These are phyloP conservation scores for Electrophaes corylata DNA, from an alignment of 2,888 invertebrate genomes.

Conservation along the genomic window DNA sequence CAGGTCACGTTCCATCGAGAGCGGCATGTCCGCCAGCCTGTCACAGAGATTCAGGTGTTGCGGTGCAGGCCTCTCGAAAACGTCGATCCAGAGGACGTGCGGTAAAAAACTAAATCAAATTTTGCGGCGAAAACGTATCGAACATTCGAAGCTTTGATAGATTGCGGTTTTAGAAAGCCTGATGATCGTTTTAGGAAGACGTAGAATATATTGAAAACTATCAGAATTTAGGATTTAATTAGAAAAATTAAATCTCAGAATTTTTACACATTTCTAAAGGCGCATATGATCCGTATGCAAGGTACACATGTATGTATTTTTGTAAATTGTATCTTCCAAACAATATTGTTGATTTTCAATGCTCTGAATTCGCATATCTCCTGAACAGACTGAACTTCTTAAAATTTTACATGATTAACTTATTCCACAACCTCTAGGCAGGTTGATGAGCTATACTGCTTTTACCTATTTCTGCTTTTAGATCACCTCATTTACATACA, in stretches of 20 bases:
- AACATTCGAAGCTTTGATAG: slow-evolving; percentile 46
- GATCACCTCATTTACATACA: neutral
- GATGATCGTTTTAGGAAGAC: slow-evolving; percentile 43
- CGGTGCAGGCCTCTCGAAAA: slow-evolving; percentile 61
- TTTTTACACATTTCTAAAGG: too few species aligned
- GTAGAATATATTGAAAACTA: neutral
- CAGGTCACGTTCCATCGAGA: neutral
- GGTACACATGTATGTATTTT: too few species aligned
- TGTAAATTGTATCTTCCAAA: too few species aligned
- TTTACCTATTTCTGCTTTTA: neutral
- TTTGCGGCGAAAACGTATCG: slow-evolving; percentile 52
- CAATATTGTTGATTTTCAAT: too few species aligned
- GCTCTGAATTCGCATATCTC: too few species aligned
- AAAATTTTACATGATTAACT: too few species aligned
- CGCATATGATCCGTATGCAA: too few species aligned
- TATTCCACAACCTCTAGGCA: neutral
- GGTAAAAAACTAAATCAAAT: slow-evolving; percentile 53
- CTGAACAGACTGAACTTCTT: too few species aligned
- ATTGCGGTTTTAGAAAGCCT: slow-evolving; percentile 39
- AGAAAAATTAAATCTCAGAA: too few species aligned
- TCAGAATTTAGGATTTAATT: too few species aligned
- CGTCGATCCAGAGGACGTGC: slow-evolving; percentile 43
- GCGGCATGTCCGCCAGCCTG: slow-evolving; percentile 27
- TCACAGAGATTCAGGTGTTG: slow-evolving; percentile 41
- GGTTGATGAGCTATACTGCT: neutral